Evolutionary conservation across 2,888 invertebrate species (phyloP), one percentile per base, ranked within the genome.

Genomic region (Penaeus monodon): DNA sequence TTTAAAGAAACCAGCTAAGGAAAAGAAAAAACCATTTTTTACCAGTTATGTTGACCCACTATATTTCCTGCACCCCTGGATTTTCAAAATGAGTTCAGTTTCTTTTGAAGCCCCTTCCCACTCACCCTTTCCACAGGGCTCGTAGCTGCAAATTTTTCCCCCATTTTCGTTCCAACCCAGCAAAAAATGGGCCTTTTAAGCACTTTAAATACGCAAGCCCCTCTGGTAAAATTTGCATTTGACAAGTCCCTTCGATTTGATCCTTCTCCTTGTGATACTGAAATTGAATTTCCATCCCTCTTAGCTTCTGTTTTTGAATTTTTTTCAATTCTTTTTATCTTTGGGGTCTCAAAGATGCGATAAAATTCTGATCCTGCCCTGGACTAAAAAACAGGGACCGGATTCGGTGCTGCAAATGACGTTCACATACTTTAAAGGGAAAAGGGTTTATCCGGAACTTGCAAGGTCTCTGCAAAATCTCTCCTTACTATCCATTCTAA

Each of bases 91-190:
- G 63, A 82, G 44, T 85, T 84, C 22, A 89, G 73, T 24, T 82
- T 20, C 79, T 81, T 24, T 77, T 82, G 80, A 89, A 88, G 27
- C 88, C 87, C 44, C 80, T 33, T 89, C 89, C 84, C 89, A 87
- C 33, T 85, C 85, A 74, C 88, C 89, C 82, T 82, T 65, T 87
- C 82, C n/a, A 88, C 80, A 7, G 84, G 68, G 84, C 88, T 68
- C 88, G 63, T 88, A 88, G 14, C 79, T 81, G 24, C 66, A 88
- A 14, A 22, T 38, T 64, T 65, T 88, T 84, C 33, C 84, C 88
- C 84, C 84, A 88, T 57, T 68, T 70, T n/a, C 88, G 64, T 49
- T 88, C 88, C 88, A 22, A 88, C 80, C 88, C 88, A 88, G 29
- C 88, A 88, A 68, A 88, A 88, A 27, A 88, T 66, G n/a, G 76